Base-by-base conservation (phyloP, 2,888 invertebrate genomes). In the Nudaria mundana region DNA sequence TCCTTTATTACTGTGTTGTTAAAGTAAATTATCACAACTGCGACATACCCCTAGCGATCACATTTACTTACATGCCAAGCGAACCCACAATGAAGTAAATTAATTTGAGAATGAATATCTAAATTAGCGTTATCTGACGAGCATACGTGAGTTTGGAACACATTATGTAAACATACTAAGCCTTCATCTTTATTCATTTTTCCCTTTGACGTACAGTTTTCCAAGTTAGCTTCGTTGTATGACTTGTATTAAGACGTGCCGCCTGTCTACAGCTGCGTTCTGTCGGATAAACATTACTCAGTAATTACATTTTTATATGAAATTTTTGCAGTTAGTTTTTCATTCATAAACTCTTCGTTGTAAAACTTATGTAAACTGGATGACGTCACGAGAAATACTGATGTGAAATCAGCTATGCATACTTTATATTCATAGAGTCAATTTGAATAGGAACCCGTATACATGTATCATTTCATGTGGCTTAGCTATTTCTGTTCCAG, bases 241-340 rank as follows among this genome's bases (percentile, higher is more conserved):
- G 68, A 61, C 71, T 56, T 64, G 78, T 76, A 80, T 81, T 82
- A 80, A 76, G n/a, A n/a, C n/a, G 69, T 70, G 66, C 68, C 69
- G 64, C 65, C 66, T 66, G 44, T 50, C 60, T 71, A 64, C 82
- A 81, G 75, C 78, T 81, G 82, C 65, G 79, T 65, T 72, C 71
- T 76, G 78, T 72, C 72, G 77, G 76, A 77, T 81, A 75, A 80
- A 79, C 78, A 78, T 80, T 78, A 82, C 78, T 78, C 75, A 81
- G 76, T 76, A 80, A 78, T n/a, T n/a, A n/a, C n/a, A n/a, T n/a
- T n/a, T n/a, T n/a, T n/a, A n/a, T n/a, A n/a, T n/a, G n/a, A n/a
- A n/a, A n/a, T n/a, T n/a, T n/a, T n/a, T n/a, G n/a, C n/a, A n/a
- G n/a, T n/a, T n/a, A n/a, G n/a, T n/a, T n/a, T n/a, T n/a, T n/a